Base-by-base conservation (phyloP, 2,888 invertebrate genomes). In the Scrobipalpa costella region DNA sequence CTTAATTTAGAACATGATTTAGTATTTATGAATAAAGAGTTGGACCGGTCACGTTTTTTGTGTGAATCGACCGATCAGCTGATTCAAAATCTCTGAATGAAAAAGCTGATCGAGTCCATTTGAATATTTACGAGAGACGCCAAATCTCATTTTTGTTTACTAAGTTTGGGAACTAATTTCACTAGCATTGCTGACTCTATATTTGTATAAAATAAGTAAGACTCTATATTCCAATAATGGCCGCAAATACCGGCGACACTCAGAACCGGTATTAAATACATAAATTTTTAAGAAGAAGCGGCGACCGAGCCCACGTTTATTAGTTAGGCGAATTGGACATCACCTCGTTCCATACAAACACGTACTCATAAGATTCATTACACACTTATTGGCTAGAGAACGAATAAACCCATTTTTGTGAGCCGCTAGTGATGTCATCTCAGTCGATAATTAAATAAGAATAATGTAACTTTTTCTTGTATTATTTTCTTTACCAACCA, bases 291-390 rank as follows among this genome's bases (percentile, higher is more conserved):
- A 73, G 74, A 80, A 83, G 85, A n/a, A 80, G 78, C 83, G 78
- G 82, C 76, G 79, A 82, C 84, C 84, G 77, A 79, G 85, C 88
- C 88, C 88, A 87, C 40, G 58, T 21, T 17, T 88, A 84, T 86
- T 84, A 77, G 73, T 86, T 84, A 77, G 73, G 75, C 77, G 82
- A 84, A 86, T 86, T 79, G 77, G 84, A 81, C 83, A 85, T 88
- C 88, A 89, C 87, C 83, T 84, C 80, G 81, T 81, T 81, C 79
- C 80, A 80, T 47, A 47, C 38, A 19, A 61, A 40, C 82, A 75
- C 79, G 86, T 88, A 90, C 87, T 85, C 83, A 80, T 77, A 81
- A 83, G 86, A 89, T 88, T 90, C 90, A 90, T 91, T 90, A 86
- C 90, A 82, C 84, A 86, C 84, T 85, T 86, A 88, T 88, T 85